Base-by-base conservation (phyloP, 2,888 invertebrate species). In the Meta bourneti region DNA sequence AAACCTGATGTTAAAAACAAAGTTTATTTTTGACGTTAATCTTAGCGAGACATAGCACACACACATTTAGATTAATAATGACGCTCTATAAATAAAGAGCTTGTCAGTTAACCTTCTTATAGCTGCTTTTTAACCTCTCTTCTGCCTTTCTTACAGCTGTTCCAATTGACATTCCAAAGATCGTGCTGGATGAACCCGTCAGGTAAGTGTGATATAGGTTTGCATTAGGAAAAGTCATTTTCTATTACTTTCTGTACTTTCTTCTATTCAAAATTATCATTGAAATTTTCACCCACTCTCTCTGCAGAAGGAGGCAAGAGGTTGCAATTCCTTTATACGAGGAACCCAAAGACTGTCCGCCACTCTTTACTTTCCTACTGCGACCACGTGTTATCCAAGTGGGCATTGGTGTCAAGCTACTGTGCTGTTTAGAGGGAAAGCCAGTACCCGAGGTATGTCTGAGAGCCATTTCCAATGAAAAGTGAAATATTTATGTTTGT, bases 371-470 rank as follows among this genome's bases (percentile, higher is more conserved):
- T 94, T 99, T 99, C 98, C 97, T 98, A 94, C 96, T 99, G 94
- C 97, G 99, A 95, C 99, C 99, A 95, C 98, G 99, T 95, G 98
- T 99, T 94, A 99, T 99, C 97, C 99, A 99, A 96, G 96, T 96
- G 94, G 97, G 98, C 93, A 95, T 95, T 90, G 98, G 98, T 91
- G 99, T 99, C 96, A 99, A 99, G 96, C 96, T 99, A 93, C 96
- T 99, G 78, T 99, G 99, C 95, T 99, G 99, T 94, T 96, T 99
- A 92, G 97, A 97, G 94, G 99, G 99, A 93, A 98, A 98, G 95
- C 99, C 99, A 91, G 96, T 97, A 94, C 99, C 99, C 19, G 97
- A 97, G 79, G 93, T 91, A 87, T 52, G 49, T 52, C 75, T 51
- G 49, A 8, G 9, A n/a, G 16, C 77, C n/a, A 34, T 34, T 34